Conservation (phyloP, 2,113 vertebrate genomes). For the Phycodurus eques region DNA sequence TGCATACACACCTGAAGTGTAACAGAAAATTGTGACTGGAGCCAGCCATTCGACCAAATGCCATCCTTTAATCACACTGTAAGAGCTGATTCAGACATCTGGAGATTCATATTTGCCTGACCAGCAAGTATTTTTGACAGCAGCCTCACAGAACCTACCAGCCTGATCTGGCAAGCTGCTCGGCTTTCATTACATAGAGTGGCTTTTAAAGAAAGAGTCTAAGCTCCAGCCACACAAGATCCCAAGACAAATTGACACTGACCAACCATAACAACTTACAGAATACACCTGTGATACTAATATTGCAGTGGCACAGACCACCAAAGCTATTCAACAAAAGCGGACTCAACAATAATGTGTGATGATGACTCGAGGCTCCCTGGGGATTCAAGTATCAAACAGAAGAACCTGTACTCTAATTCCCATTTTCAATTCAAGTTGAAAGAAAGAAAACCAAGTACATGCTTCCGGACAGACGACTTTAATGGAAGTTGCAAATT, state of each 20-base stretch:
- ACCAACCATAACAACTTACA: slow-evolving; percentile 33
- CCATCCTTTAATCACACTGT: slow-evolving; percentile 58
- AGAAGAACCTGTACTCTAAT: slow-evolving; percentile 31
- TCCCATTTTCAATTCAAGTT: slow-evolving; percentile 21
- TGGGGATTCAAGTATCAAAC: slow-evolving; percentile 18
- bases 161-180: slow-evolving; percentile 56
- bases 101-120: slow-evolving; percentile 71
- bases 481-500: background rate
- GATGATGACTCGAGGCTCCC: slow-evolving; percentile 14
- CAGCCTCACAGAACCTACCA: slow-evolving; percentile 49
- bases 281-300: slow-evolving; percentile 28
- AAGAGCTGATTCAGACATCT: slow-evolving; percentile 66
- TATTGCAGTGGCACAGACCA: slow-evolving; percentile 17
- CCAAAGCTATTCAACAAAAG: slow-evolving; percentile 29
- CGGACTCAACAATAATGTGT: slow-evolving; percentile 20
- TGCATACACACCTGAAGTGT: background rate
- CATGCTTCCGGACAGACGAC: background rate
- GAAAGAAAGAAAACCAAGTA: slow-evolving; percentile 2
- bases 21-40: slow-evolving; percentile 7
- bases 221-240: slow-evolving; percentile 38
- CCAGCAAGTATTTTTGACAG: slow-evolving; percentile 75
- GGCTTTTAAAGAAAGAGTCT: slow-evolving; percentile 58
- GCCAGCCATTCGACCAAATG: slow-evolving; percentile 39
- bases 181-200: slow-evolving; percentile 73
- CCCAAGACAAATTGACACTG: slow-evolving; percentile 45